Evolutionary conservation across 2,113 vertebrate species (phyloP).

Genomic region (Suricata suricatta): DNA sequence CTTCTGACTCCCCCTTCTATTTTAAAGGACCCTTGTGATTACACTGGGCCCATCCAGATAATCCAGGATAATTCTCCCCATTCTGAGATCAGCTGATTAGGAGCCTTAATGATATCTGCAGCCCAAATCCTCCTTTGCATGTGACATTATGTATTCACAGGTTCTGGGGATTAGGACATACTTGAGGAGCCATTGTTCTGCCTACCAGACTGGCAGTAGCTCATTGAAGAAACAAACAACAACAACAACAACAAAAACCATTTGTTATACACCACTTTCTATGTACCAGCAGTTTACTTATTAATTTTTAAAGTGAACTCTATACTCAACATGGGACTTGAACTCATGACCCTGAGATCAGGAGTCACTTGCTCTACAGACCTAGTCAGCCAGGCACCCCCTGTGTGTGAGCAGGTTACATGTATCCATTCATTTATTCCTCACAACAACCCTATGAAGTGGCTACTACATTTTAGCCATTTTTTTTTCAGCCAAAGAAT

Average conservation of each 20-base stretch:
- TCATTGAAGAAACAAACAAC: not conserved
- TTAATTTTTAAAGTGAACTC: not conserved
- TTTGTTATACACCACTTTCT: not conserved
- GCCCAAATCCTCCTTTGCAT: not conserved
- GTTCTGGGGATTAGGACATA: not conserved
- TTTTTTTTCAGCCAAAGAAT: constrained; percentile 30
- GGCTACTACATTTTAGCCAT: not conserved
- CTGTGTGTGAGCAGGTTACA: not conserved
- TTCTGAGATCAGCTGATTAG: not conserved
- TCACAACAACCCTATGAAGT: not conserved
- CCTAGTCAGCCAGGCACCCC: not conserved
- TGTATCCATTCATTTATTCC: not conserved
- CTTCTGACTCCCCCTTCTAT: not conserved
- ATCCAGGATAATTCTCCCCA: not conserved
- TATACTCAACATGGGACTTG: not conserved
- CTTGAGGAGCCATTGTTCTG: not conserved
- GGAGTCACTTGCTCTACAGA: not conserved
- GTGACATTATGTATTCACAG: not conserved
- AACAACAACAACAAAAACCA: not conserved
- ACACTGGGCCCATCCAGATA: not conserved
- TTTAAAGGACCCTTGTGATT: not conserved
- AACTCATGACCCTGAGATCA: not conserved
- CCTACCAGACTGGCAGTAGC: not conserved
- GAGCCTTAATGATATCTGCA: not conserved
- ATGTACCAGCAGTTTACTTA: not conserved